phyloP scores from a whole-genome alignment of 1,140 invertebrate species.

The Lanistes nyassanus region DNA sequence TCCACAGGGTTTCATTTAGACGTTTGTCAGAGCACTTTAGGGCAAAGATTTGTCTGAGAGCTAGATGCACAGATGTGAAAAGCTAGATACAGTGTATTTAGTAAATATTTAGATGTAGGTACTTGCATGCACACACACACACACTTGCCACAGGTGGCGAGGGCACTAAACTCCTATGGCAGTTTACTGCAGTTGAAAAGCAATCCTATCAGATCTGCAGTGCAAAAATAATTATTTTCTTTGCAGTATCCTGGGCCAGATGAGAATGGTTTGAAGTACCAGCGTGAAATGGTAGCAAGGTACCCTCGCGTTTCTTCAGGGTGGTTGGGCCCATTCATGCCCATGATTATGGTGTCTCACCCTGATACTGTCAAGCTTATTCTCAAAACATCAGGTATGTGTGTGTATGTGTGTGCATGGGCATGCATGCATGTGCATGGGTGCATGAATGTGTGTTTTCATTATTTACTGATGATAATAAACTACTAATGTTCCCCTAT shows the following conservation, averaged over 20 bases:
- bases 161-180: no score
- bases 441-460: not conserved
- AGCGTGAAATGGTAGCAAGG: constrained; percentile 31
- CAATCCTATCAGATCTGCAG: no score
- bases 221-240: constrained; percentile 1
- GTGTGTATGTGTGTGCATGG: not conserved
- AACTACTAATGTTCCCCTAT: no score
- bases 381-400: constrained; percentile 25
- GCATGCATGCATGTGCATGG: not conserved
- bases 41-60: no score
- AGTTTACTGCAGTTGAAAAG: not conserved
- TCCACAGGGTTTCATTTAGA: no score
- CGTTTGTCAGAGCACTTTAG: no score
- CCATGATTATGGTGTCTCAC: not conserved
- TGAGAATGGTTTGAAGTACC: constrained; percentile 42
- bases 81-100: no score
- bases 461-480: not conserved
- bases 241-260: constrained; percentile 50
- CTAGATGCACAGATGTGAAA: no score
- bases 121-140: no score
- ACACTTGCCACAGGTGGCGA: no score
- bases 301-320: constrained; percentile 26
- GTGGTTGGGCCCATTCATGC: constrained; percentile 23
- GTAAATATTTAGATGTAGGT: no score
- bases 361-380: constrained; percentile 23